Conservation (phyloP, 1,140 invertebrate genomes). For the Neomicropteryx cornuta region DNA sequence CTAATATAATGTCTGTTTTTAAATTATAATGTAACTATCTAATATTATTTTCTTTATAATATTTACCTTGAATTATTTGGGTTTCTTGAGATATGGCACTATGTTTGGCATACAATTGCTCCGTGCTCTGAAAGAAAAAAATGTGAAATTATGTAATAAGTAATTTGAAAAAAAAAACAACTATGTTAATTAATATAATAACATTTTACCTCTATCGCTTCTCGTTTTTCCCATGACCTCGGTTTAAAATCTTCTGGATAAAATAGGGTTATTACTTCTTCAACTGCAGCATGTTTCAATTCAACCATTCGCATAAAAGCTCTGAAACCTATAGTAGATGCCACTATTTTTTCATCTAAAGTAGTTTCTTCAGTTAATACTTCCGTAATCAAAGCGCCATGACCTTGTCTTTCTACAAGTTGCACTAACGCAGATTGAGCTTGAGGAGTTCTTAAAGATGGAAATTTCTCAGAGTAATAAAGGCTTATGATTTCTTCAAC, state of each 20-base stretch:
- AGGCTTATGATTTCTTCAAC: slow-evolving; percentile 65
- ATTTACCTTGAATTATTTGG: slow-evolving; percentile 22
- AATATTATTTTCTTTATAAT: not conserved
- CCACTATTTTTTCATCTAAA: slow-evolving; percentile 60
- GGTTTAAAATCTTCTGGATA: slow-evolving; percentile 71
- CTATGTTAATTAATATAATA: slow-evolving; percentile 3
- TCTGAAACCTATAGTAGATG: slow-evolving; percentile 66
- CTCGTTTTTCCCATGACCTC: slow-evolving; percentile 61
- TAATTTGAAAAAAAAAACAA: slow-evolving; percentile 4
- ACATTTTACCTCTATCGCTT: slow-evolving; percentile 46
- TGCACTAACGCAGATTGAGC: slow-evolving; percentile 72
- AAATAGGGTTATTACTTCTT: slow-evolving; percentile 72
- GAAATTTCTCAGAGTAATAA: slow-evolving; percentile 68
- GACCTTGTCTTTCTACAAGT: slow-evolving; percentile 68
- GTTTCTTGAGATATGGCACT: slow-evolving; percentile 17
- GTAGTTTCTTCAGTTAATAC: slow-evolving; percentile 65
- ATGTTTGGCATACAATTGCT: slow-evolving; percentile 18
- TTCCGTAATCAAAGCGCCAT: slow-evolving; percentile 65
- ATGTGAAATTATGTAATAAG: not conserved
- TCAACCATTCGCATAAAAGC: slow-evolving; percentile 79
- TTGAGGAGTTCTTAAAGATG: slow-evolving; percentile 60
- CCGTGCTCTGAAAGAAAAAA: slow-evolving; percentile 17
- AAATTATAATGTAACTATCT: too few species aligned
- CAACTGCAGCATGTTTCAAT: slow-evolving; percentile 63
- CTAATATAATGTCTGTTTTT: too few species aligned